Percentiles rank a stretch among this genome's conserved stretches.
These are phyloP conservation scores for Vombatus ursinus DNA, from an alignment of 2,113 vertebrate species.

Conservation along the genomic window DNA sequence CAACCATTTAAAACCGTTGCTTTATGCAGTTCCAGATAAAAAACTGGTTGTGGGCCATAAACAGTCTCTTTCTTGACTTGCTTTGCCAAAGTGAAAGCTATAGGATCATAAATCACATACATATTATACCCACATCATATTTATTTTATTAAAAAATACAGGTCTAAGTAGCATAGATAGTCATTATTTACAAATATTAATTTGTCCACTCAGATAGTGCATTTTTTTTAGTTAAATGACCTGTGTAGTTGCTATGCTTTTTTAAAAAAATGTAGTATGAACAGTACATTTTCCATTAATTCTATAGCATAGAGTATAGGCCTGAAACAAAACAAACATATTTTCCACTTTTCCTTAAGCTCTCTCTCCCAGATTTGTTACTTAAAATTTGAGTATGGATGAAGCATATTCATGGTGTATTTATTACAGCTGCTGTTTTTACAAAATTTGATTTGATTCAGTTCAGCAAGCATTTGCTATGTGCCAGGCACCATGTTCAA, in stretches of 20 bases:
- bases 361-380: neutral
- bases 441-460: neutral
- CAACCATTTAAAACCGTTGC: neutral
- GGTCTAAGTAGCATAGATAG: neutral
- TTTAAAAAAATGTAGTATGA: neutral
- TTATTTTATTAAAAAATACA: slow-evolving; percentile 31
- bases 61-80: neutral
- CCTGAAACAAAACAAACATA: neutral
- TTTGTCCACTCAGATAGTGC: neutral
- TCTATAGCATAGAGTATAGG: neutral
- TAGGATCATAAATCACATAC: neutral
- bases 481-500: neutral
- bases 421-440: neutral
- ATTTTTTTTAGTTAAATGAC: slow-evolving; percentile 20
- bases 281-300: neutral
- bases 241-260: neutral
- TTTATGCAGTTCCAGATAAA: neutral
- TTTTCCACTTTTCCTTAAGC: neutral
- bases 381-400: neutral
- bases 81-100: neutral
- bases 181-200: neutral
- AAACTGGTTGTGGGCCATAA: neutral
- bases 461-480: neutral
- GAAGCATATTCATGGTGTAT: neutral
- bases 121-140: neutral